Evolutionary conservation across 2,797 vertebrate species (phyloP).

Genomic region (Neopelma chrysocephalum): DNA sequence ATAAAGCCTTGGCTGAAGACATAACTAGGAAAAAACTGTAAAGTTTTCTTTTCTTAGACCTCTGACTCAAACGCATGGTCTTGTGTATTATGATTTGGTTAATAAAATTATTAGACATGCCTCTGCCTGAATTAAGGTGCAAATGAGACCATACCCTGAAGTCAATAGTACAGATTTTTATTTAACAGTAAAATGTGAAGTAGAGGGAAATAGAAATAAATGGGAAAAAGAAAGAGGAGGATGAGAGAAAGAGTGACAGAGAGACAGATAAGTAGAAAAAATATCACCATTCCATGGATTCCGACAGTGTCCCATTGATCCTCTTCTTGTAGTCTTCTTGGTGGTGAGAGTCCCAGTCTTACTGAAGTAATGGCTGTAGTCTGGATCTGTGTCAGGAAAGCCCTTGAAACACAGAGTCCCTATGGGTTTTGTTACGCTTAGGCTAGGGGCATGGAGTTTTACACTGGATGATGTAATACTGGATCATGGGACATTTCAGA

Average conservation of each 20-base stretch:
- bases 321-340: neutral
- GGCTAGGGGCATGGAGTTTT: neutral
- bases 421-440: neutral
- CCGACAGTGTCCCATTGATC: neutral
- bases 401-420: neutral
- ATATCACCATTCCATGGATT: neutral
- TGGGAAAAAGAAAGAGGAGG: neutral
- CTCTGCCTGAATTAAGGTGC: neutral
- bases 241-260: neutral
- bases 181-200: neutral
- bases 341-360: neutral
- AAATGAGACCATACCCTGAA: neutral
- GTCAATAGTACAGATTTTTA: neutral
- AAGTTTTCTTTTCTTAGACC: neutral
- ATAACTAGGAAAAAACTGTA: neutral
- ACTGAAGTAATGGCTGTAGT: neutral
- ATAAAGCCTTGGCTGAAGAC: neutral
- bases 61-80: neutral
- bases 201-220: neutral
- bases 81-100: neutral
- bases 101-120: neutral
- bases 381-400: too few species aligned
- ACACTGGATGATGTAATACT: neutral
- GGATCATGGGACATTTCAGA: neutral
- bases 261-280: neutral